Evolutionary conservation across 2,888 invertebrate genomes (phyloP), one percentile per base, ranked within the genome.

Genomic region (Diaprepes abbreviatus): DNA sequence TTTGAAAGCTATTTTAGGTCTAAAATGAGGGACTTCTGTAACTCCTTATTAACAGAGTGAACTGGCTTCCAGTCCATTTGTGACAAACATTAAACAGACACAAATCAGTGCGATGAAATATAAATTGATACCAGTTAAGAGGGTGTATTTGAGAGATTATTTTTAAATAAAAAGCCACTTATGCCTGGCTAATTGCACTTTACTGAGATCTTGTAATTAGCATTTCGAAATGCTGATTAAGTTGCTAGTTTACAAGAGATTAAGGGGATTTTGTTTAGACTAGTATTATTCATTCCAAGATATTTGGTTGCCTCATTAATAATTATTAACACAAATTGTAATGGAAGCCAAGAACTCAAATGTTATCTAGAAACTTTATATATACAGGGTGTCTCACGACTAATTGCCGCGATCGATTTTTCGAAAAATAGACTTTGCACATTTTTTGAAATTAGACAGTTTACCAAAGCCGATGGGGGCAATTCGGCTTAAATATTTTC

Each of bases 51-150:
- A 28, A 67, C 73, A 10, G 70, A 75, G 38, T 75, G 74, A 50
- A 67, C 67, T 45, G 73, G 70, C 64, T 75, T 76, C 38, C 73
- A 74, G 63, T 63, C 66, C 14, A 62, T 75, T 66, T 73, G 71
- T 59, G 35, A 74, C 19, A 66, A 73, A 57, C 73, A 74, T 45
- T 63, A 68, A 57, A 73, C 65, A 55, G 73, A 73, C 45, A 12
- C 52, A 33, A 35, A 45, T 63, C 16, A 31, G 54, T 14, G 52
- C 57, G 57, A 45, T 65, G 70, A 70, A 60, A 70, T 55, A 55
- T 70, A 69, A 69, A 69, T 69, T 43, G 58, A 12, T 16, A 28
- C 40, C 19, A 36, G 36, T 45, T 21, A 35, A 64, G 45, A 63
- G 69, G 69, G 69, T 68, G 58, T 6, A 50, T 50, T 50, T 28